Evolutionary conservation across 2,888 invertebrate species (phyloP).

Genomic region (Sinopyrophorus schimmeli): DNA sequence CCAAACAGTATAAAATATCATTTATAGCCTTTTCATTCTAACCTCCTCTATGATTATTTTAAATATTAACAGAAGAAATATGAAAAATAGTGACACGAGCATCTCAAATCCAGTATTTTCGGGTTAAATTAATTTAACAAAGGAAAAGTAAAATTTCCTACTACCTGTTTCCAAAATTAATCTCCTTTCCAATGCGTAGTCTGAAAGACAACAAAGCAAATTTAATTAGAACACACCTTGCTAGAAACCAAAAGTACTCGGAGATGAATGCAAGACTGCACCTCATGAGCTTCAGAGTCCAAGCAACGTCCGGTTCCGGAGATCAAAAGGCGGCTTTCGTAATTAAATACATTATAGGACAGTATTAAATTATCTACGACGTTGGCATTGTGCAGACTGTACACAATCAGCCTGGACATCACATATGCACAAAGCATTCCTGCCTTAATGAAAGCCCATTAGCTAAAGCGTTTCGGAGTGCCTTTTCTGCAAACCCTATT

Average conservation of each 20-base stretch:
- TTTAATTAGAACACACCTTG: constrained; percentile 42
- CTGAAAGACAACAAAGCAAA: constrained; percentile 35
- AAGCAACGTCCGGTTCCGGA: constrained; percentile 48
- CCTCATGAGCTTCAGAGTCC: constrained; percentile 47
- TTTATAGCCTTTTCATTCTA: no score
- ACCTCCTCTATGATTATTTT: no score
- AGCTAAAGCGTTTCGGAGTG: constrained; percentile 54
- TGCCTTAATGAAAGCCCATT: constrained; percentile 56
- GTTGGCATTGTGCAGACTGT: constrained; percentile 45
- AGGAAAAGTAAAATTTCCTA: constrained; percentile 9
- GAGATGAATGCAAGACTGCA: constrained; percentile 42
- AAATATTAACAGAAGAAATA: no score
- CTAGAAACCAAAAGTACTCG: constrained; percentile 35
- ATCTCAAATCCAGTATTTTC: no score
- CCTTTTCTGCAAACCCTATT: constrained; percentile 32
- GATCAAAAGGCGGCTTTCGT: constrained; percentile 52
- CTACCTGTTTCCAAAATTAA: constrained; percentile 9
- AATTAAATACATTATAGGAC: constrained; percentile 55
- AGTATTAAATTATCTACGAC: constrained; percentile 53
- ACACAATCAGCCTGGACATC: constrained; percentile 54
- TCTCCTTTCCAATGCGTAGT: constrained; percentile 12
- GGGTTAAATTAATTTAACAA: neutral
- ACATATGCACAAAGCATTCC: constrained; percentile 57
- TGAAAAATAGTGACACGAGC: no score
- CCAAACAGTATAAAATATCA: no score